phyloP scores from a whole-genome alignment of 1,140 invertebrate species.

The Scaptomyza graminum region DNA sequence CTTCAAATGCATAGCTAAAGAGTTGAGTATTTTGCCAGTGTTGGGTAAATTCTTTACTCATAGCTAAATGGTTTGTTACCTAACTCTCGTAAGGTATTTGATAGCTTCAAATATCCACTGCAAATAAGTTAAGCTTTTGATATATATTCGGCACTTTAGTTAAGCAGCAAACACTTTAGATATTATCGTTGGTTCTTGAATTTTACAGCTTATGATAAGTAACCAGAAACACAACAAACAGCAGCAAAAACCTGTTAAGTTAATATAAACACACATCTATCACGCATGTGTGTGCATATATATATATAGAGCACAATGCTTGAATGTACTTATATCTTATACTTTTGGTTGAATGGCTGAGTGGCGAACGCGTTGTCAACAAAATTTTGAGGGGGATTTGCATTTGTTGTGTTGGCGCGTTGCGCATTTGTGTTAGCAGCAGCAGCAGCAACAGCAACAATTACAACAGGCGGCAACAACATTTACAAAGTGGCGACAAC shows the following conservation, averaged over 20 bases:
- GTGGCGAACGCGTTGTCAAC: conserved; percentile 65
- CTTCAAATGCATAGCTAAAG: too few relatives aligned
- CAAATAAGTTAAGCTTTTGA: background rate
- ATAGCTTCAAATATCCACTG: too few relatives aligned
- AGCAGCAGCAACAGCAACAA: conserved; percentile 15
- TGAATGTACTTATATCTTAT: conserved; percentile 25
- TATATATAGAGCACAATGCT: conserved; percentile 9
- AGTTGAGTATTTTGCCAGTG: too few relatives aligned
- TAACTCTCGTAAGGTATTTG: too few relatives aligned
- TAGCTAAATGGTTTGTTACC: too few relatives aligned
- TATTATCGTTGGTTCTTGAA: background rate
- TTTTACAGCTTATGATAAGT: conserved; percentile 40
- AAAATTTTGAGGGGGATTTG: conserved; percentile 74
- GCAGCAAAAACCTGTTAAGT: conserved; percentile 7
- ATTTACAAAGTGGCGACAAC: conserved; percentile 68
- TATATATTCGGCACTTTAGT: background rate
- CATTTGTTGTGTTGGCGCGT: conserved; percentile 20
- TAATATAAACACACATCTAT: background rate
- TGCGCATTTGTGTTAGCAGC: conserved; percentile 54
- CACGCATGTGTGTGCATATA: conserved; percentile 10
- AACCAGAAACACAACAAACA: conserved; percentile 4
- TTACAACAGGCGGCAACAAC: conserved; percentile 53
- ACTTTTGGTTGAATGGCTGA: conserved; percentile 32
- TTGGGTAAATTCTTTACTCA: too few relatives aligned
- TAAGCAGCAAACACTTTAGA: background rate